Evolutionary conservation across 2,888 invertebrate species (phyloP), one percentile per base, ranked within the genome.

Genomic region (Epinotia ramella): DNA sequence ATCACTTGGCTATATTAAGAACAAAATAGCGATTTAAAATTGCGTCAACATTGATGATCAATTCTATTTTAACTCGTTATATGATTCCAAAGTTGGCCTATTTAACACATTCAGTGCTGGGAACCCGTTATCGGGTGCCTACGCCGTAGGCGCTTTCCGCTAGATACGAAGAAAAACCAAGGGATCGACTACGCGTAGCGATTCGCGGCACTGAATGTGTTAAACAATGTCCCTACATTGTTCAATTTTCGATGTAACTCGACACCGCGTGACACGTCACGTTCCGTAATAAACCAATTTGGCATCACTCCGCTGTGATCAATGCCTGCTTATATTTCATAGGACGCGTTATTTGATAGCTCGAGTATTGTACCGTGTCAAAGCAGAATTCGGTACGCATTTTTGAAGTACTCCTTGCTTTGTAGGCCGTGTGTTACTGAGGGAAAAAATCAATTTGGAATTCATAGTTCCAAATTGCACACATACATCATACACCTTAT

Each of bases 201-300:
- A 28, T 28, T 3, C 3, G 24, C 24, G 24, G 24, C 24, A 28
- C 24, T 28, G 24, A 28, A 28, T 28, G 24, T 28, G 24, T 28
- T 28, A 16, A 56, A 56, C 5, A 56, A 3, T 57, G 18, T 57
- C 3, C 57, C 11, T 20, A 20, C 49, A 49, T 49, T 53, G 53
- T 53, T 49, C 16, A 53, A 12, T 20, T 6, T 3, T 18, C 20
- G 20, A 18, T 12, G 1, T 4, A 18, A 57, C 12, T 20, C 12
- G 18, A 57, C 20, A 11, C 11, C 20, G 33, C 3, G 33, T 63
- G 28, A 28, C 70, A 33, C 20, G 70, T 71, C 70, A 40, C 62
- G 62, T 53, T 63, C 53, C 53, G 18, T 71, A 63, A 63, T 71
- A 71, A 63, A 53, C 63, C 70, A 71, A 71, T 71, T 71, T 71